These are phyloP conservation scores for Cyphomyrus plagiostoma DNA, from an alignment of 2,113 vertebrate genomes.

Conservation along the genomic window DNA sequence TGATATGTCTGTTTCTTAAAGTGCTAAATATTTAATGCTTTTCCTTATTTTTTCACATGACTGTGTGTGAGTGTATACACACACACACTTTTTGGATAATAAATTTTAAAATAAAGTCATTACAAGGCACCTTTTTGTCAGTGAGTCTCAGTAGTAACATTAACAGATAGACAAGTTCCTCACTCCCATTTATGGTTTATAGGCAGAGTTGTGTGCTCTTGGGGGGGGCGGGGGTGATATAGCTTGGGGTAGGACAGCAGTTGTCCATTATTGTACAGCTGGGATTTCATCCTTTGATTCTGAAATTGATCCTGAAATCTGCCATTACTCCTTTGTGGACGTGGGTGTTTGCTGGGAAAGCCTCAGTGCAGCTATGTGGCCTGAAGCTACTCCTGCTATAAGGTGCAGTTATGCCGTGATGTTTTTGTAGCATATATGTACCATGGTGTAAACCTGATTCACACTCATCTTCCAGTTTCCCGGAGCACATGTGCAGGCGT, in stretches of 20 bases:
- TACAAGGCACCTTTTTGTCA: neutral
- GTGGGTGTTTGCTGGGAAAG: neutral
- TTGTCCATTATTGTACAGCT: neutral
- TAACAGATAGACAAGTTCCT: neutral
- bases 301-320: neutral
- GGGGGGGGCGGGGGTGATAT: neutral
- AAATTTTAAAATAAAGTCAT: neutral
- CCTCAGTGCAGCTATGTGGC: neutral
- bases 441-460: neutral
- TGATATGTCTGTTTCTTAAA: too few relatives aligned
- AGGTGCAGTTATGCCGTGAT: neutral
- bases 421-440: neutral
- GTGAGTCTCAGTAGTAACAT: neutral
- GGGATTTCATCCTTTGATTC: neutral
- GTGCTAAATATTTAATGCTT: too few relatives aligned
- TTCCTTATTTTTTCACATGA: neutral
- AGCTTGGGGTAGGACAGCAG: neutral
- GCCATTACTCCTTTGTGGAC: neutral
- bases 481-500: neutral
- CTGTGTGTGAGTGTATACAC: neutral
- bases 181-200: neutral
- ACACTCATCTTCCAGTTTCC: neutral
- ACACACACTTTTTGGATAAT: neutral
- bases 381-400: neutral
- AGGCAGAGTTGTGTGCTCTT: neutral